phyloP scores from a whole-genome alignment of 2,797 vertebrate species.

The Hephaestus fuliginosus region DNA sequence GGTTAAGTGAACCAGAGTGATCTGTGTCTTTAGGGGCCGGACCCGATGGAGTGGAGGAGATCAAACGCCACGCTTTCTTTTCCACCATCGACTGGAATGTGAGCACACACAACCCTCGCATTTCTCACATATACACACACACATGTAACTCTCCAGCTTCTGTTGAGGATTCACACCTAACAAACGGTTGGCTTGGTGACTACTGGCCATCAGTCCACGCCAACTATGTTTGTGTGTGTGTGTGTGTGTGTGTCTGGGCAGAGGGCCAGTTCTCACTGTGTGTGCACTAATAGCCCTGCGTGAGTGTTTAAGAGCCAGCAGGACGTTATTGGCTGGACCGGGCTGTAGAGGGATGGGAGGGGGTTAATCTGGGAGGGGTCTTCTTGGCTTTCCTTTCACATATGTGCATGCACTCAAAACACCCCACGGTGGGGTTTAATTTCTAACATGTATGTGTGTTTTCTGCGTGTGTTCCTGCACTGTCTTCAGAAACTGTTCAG shows the following conservation, averaged over 20 bases:
- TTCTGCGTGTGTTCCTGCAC: neutral
- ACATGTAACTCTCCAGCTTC: conserved; percentile 71
- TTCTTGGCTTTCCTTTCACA: conserved; percentile 58
- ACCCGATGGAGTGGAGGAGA: conserved; percentile 97
- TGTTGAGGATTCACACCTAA: conserved; percentile 82
- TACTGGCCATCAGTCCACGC: conserved; percentile 70
- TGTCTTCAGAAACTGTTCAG: conserved; percentile 92
- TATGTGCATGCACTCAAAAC: conserved; percentile 52
- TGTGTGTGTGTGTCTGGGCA: conserved; percentile 78
- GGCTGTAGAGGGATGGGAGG: conserved; percentile 63
- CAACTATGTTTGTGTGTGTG: conserved; percentile 60
- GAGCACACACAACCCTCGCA: conserved; percentile 75
- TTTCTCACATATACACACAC: conserved; percentile 45
- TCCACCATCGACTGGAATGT: conserved; percentile 99
- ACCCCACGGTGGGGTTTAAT: conserved; percentile 38
- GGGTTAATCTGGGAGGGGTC: conserved; percentile 75
- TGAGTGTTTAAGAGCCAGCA: conserved; percentile 82
- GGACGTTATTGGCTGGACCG: conserved; percentile 74
- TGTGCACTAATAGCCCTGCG: conserved; percentile 79
- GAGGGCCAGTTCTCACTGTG: conserved; percentile 81
- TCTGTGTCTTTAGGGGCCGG: conserved; percentile 90
- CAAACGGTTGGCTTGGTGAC: conserved; percentile 78
- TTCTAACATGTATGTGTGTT: conserved; percentile 35
- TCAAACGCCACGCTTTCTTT: conserved; percentile 98
- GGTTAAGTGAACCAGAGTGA: conserved; percentile 58